These are phyloP conservation scores for Agapornis roseicollis DNA, from an alignment of 2,113 vertebrate genomes.

Conservation along the genomic window DNA sequence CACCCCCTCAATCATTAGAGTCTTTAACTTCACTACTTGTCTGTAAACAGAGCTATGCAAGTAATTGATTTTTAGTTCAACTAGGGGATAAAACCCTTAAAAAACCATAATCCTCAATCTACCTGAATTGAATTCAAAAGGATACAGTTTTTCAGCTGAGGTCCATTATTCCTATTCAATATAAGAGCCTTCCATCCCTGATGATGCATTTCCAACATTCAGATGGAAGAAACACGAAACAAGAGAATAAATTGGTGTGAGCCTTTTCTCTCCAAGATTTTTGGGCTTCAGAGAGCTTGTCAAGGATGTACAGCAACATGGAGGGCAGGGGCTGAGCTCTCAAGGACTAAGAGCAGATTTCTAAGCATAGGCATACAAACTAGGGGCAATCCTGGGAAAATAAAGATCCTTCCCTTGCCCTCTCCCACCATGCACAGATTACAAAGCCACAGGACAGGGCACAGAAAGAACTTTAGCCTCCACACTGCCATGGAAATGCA, in stretches of 20 bases:
- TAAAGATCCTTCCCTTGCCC: not conserved
- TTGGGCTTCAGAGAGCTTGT: not conserved
- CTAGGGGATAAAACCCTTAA: not conserved
- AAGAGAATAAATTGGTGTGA: not conserved
- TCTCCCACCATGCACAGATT: not conserved
- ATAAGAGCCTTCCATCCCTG: not conserved
- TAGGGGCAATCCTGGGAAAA: not conserved
- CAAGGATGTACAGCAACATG: accelerated
- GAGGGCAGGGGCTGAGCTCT: not conserved
- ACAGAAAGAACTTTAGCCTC: not conserved
- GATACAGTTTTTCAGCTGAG: not conserved
- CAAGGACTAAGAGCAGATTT: not conserved
- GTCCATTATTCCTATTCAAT: not conserved
- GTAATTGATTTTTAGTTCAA: conserved; percentile 15
- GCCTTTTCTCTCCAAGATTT: not conserved
- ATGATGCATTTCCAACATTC: not conserved
- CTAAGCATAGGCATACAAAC: not conserved
- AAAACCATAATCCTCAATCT: not conserved
- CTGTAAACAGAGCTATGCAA: conserved; percentile 1
- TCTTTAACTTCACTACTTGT: conserved; percentile 7
- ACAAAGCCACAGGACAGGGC: not conserved
- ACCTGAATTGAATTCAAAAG: not conserved
- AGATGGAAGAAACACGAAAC: not conserved
- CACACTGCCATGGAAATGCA: conserved; percentile 17
- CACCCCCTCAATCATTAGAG: not conserved